Base-by-base conservation (phyloP, 2,888 invertebrate genomes). In the Bellardia pandia region DNA sequence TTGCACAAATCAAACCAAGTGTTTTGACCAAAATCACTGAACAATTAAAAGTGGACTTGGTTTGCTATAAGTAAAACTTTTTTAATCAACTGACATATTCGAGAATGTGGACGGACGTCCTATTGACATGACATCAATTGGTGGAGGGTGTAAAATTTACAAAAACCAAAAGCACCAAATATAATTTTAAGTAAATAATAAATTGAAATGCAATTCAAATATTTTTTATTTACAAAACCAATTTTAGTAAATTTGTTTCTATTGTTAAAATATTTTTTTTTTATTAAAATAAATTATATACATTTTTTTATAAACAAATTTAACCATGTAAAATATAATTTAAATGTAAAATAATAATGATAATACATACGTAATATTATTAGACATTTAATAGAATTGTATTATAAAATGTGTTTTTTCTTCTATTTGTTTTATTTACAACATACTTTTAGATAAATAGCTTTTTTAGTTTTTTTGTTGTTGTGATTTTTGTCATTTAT, bases 401-500 rank as follows among this genome's bases (percentile, higher is more conserved):
- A 14, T 56, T 56, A 45, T 56, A 2, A 9, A 30, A 23, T 58
- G 23, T 23, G 23, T 23, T 23, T 23, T 30, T 74, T 69, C 69
- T 23, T 76, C 48, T 48, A 37, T 9, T 69, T 69, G 40, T 48
- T 60, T 37, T 16, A 78, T 48, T n/a, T 71, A 40, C 4, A 51
- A n/a, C 51, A 68, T 68, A 68, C 53, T 6, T 77, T 62, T 76
- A 51, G 37, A 53, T 51, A 69, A 69, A 62, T 51, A 69, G 13
- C 2, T 30, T 48, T 78, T 69, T 37, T 14, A 14, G 33, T 40
- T 80, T 72, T 51, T 58, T 79, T 71, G 58, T 78, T 78, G 79
- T 72, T 80, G 53, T 80, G 53, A 71, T 80, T 80, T 53, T 71
- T 60, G 68, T 78, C 48, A 79, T 71, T 71, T 30, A 30, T 33